Evolutionary conservation across 2,797 vertebrate species (phyloP).

Genomic region (Aldrovandia affinis): DNA sequence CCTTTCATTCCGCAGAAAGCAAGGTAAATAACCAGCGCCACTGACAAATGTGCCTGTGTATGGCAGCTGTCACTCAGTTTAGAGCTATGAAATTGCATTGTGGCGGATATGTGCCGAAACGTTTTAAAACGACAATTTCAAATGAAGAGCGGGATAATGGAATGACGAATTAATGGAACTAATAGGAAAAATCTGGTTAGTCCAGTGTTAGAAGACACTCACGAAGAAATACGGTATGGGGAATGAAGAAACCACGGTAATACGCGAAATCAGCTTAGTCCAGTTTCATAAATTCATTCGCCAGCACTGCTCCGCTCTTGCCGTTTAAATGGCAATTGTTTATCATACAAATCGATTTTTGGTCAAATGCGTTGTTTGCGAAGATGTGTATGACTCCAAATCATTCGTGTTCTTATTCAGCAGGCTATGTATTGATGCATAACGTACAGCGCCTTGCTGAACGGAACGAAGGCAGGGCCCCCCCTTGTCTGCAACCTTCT

Average conservation of each 20-base stretch:
- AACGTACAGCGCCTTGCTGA: not conserved
- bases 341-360: not conserved
- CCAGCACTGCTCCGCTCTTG: not conserved
- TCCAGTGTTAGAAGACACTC: no score
- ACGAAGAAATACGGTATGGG: no score
- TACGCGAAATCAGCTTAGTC: not conserved
- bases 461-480: not conserved
- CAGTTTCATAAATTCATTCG: not conserved
- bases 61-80: not conserved
- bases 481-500: not conserved
- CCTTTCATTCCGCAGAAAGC: not conserved
- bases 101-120: not conserved
- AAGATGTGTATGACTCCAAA: not conserved
- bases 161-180: no score
- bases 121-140: not conserved
- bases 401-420: not conserved
- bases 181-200: no score
- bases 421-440: not conserved
- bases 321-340: not conserved
- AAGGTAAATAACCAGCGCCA: not conserved
- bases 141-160: not conserved
- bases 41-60: constrained; percentile 5
- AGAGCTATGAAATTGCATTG: not conserved
- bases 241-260: not conserved
- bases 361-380: not conserved